Evolutionary conservation across 2,113 vertebrate species (phyloP), one percentile per base, ranked within the genome.

Genomic region (Abramis brama): DNA sequence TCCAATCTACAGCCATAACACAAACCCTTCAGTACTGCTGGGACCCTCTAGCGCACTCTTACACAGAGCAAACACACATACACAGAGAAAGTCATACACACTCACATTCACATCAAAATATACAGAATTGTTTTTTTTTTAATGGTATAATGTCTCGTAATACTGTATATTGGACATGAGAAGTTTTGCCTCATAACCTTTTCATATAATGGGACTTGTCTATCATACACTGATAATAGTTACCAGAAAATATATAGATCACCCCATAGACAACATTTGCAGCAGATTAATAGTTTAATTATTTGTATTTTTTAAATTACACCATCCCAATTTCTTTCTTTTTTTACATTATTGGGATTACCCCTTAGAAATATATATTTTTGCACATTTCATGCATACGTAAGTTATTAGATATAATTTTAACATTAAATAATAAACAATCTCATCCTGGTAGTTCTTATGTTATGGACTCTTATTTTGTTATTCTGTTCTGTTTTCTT

Each of bases 1-100:
- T 70, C 47, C 36, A 79, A 78, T 85, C 50, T 71, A 45, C 47
- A 68, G 59, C 23, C 77, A 70, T 85, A 57, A 85, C 27, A 68
- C 27, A n/a, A 50, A 79, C 62, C 84, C 62, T 47, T 80, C n/a
- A 80, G 17, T 55, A 70, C 84, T 70, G 62, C 84, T 85, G 76
- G n/a, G 62, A 43, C 62, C 62, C 64, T 57, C 74, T 21, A 25
- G 17, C 59, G 27, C 55, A 74, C 21, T 45, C 71, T 57, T 9
- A 47, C 39, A 43, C 10, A 66, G 62, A 52, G 30, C 36, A 77
- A 5, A 50, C 10, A 74, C 30, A 39, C 68, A 57, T 4, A 33
- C 33, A 33, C 33, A 33, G 33, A 36, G 9, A 52, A 45, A n/a
- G 30, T 4, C 64, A 36, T 27, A 71, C 21, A n/a, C 45, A 27